Base-by-base conservation (phyloP, 2,888 invertebrate genomes). In the Eupithecia tripunctaria region DNA sequence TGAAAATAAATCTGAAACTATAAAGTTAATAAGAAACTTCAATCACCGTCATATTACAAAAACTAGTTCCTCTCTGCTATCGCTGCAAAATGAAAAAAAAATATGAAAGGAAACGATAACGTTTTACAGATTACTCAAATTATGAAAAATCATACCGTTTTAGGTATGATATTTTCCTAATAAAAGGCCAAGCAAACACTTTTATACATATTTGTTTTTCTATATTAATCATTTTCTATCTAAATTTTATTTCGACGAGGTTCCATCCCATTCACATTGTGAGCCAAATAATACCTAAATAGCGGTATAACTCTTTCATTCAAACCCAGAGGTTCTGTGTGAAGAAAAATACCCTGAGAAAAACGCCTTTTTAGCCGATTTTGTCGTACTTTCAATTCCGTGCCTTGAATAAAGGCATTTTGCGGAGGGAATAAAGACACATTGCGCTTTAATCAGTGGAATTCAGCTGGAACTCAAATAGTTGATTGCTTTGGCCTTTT, bases 391-490 rank as follows among this genome's bases (percentile, higher is more conserved):
- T 60, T 27, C 60, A 29, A 18, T 2, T 36, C 18, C 63, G 63
- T 63, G 63, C 36, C 63, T 63, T 12, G 63, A 63, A 63, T 63
- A 60, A 60, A 29, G 18, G 21, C 56, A 25, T 56, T 47, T 56
- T 29, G 60, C 18, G 27, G 29, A 60, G 29, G 60, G 15, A 29
- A 60, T 27, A 60, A 60, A 60, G 60, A 60, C 60, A 60, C 29
- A 60, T 60, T 60, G 29, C 29, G 60, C 29, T 60, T 29, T 60
- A 18, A 60, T 60, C 60, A 60, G 60, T 15, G 8, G 60, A 60
- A 29, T 29, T 60, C 60, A 60, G 29, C 60, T 60, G 29, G 29
- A 60, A 29, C 25, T 56, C 56, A 56, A 51, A 56, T 12, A 56
- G 29, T 29, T 60, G 60, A 60, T 60, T 60, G 60, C 29, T 29